These are phyloP conservation scores for Capitulum mitella DNA, from an alignment of 2,888 invertebrate species.

Conservation along the genomic window DNA sequence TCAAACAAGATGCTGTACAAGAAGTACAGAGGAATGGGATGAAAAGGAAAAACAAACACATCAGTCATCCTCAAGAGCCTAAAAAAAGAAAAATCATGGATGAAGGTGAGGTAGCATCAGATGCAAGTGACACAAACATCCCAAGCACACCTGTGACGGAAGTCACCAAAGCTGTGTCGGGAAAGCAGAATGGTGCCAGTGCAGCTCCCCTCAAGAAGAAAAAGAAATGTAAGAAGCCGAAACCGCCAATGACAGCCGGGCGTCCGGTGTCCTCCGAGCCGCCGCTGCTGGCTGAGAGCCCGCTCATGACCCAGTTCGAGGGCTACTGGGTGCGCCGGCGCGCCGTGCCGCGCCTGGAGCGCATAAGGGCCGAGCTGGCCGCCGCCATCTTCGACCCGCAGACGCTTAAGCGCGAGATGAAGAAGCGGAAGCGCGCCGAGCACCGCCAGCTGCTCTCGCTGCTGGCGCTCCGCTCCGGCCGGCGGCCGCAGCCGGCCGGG, in stretches of 20 bases:
- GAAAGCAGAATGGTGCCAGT: background rate
- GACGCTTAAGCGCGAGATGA: slow-evolving; percentile 28
- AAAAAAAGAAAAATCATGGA: background rate
- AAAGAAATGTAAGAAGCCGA: background rate
- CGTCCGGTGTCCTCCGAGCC: background rate
- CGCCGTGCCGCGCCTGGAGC: slow-evolving; percentile 26
- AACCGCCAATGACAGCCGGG: background rate
- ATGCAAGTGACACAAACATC: too few relatives aligned
- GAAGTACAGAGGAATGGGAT: background rate
- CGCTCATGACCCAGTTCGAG: slow-evolving; percentile 31
- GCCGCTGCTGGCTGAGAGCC: slow-evolving; percentile 27
- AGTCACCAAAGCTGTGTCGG: background rate
- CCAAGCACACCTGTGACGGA: too few relatives aligned
- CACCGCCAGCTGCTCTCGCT: slow-evolving; percentile 13
- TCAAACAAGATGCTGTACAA: background rate
- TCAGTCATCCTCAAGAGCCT: background rate
- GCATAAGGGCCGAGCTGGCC: slow-evolving; percentile 7
- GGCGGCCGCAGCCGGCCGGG: background rate
- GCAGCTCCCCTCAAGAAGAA: background rate
- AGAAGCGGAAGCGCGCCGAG: slow-evolving; percentile 31
- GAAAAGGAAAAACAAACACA: background rate
- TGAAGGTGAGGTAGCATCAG: too few relatives aligned
- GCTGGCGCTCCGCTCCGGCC: background rate
- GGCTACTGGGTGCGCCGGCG: slow-evolving; percentile 31
- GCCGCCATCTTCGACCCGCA: slow-evolving; percentile 28